Percentiles rank a stretch among this genome's conserved stretches.
phyloP scores from a whole-genome alignment of 2,797 vertebrate species.

The Parambassis ranga region DNA sequence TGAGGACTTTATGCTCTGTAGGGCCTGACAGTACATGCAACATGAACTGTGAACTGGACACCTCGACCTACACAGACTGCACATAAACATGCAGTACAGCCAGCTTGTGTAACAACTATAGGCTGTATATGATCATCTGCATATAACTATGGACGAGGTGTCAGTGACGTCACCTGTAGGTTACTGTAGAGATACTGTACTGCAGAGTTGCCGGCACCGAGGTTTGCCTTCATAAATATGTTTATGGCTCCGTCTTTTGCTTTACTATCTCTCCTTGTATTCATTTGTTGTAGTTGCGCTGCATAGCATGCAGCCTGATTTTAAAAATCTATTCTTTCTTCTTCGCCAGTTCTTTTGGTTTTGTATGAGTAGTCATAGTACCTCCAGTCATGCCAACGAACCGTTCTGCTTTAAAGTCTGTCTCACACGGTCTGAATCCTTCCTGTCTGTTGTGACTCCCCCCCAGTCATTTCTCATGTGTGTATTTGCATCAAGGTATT shows the following conservation, averaged over 20 bases:
- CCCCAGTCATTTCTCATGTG: not conserved
- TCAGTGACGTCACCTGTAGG: too few relatives aligned
- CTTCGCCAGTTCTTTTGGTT: not conserved
- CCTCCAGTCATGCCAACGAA: not conserved
- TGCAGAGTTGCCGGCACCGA: too few relatives aligned
- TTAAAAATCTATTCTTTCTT: too few relatives aligned
- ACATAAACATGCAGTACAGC: constrained; percentile 4
- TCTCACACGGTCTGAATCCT: not conserved
- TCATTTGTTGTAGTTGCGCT: too few relatives aligned
- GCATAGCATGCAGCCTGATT: too few relatives aligned
- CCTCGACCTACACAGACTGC: constrained; percentile 16
- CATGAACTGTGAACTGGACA: constrained; percentile 51
- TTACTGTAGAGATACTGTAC: too few relatives aligned
- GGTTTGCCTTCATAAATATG: too few relatives aligned
- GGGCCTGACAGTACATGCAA: constrained; percentile 22
- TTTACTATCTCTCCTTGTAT: too few relatives aligned
- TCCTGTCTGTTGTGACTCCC: not conserved
- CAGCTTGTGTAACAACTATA: too few relatives aligned
- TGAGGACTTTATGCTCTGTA: constrained; percentile 24
- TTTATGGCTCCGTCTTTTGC: too few relatives aligned
- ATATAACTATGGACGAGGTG: too few relatives aligned
- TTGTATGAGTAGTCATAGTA: not conserved
- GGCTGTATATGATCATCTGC: too few relatives aligned
- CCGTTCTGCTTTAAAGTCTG: not conserved
- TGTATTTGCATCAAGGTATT: constrained; percentile 5